phyloP scores from a whole-genome alignment of 2,113 vertebrate species.

The Rhinoptilus africanus region DNA sequence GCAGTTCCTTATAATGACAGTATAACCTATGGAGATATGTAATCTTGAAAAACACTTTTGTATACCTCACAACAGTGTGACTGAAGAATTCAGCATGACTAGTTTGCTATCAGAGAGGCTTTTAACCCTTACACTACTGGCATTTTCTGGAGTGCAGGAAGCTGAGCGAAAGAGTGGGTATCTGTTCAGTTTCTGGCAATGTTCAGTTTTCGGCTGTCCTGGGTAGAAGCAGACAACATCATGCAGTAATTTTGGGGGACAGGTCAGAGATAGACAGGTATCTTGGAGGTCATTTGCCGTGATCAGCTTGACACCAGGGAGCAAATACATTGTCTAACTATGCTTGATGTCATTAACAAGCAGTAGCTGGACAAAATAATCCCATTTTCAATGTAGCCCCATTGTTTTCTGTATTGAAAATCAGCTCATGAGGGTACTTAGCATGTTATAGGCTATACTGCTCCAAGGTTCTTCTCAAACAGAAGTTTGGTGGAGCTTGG shows the following conservation, averaged over 20 bases:
- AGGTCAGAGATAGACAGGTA: neutral
- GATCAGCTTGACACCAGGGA: neutral
- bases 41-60: conserved; percentile 22
- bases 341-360: neutral
- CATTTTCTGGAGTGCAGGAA: neutral
- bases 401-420: neutral
- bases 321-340: neutral
- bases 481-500: neutral
- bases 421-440: neutral
- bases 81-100: neutral
- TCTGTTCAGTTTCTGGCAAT: neutral
- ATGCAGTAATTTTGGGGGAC: neutral
- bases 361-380: neutral
- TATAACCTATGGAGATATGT: conserved; percentile 45
- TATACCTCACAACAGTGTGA: neutral
- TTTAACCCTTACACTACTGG: conserved; percentile 22
- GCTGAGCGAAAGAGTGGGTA: neutral
- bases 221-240: neutral
- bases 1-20: conserved; percentile 55
- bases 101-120: neutral
- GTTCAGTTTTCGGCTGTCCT: neutral
- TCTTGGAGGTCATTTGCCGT: neutral
- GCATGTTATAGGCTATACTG: neutral
- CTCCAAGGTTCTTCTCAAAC: neutral
- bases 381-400: neutral